Conservation (phyloP, 2,888 invertebrate species). For the Torymus auratus region DNA sequence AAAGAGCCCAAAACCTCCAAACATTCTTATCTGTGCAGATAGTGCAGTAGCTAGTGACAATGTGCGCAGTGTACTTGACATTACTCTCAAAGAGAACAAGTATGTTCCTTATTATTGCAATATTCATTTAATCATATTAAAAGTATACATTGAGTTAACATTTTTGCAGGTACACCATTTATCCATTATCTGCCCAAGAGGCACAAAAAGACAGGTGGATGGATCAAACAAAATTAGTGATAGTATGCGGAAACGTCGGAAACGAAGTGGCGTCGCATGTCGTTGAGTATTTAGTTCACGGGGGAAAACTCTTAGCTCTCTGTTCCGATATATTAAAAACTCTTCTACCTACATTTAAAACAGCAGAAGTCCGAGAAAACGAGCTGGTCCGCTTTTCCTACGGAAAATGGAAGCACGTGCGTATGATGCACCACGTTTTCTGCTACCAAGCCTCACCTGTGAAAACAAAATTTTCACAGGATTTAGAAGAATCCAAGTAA, state of each 20-base stretch:
- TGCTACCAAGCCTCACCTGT: conserved; percentile 92
- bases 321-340: conserved; percentile 89
- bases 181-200: conserved; percentile 75
- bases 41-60: conserved; percentile 86
- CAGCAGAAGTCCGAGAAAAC: conserved; percentile 90
- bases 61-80: conserved; percentile 83
- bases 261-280: conserved; percentile 82
- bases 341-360: conserved; percentile 88
- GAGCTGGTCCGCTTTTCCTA: conserved; percentile 90
- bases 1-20: conserved; percentile 84
- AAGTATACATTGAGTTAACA: not conserved
- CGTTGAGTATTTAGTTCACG: conserved; percentile 84
- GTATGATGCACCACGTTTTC: conserved; percentile 92
- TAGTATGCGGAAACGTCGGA: conserved; percentile 87
- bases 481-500: conserved; percentile 81
- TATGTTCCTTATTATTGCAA: conserved; percentile 71
- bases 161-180: conserved; percentile 76
- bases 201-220: conserved; percentile 79
- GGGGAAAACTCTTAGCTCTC: conserved; percentile 86
- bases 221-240: conserved; percentile 84
- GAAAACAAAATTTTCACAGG: conserved; percentile 88
- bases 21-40: conserved; percentile 89
- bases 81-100: conserved; percentile 85
- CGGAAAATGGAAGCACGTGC: conserved; percentile 89
- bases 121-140: conserved; percentile 15